These are phyloP conservation scores for Xanthorhoe designata DNA, from an alignment of 2,888 invertebrate genomes.

Conservation along the genomic window DNA sequence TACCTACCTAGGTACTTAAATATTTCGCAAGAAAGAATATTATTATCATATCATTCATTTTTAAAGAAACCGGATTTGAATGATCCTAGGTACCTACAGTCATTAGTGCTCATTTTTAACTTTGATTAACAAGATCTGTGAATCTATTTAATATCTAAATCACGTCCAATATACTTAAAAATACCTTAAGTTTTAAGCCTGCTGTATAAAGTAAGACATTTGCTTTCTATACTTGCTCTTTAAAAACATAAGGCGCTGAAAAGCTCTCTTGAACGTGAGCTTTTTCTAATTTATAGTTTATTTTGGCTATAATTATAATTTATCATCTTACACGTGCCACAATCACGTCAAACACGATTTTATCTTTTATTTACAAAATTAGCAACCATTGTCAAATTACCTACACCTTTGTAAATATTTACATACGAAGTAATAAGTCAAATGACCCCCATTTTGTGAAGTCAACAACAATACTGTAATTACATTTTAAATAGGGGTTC, in stretches of 20 bases:
- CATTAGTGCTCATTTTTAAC: too few relatives aligned
- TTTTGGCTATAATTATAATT: not conserved
- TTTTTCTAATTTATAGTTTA: not conserved
- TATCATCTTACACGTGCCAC: slow-evolving; percentile 12
- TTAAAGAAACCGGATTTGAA: too few relatives aligned
- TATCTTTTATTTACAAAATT: slow-evolving; percentile 22
- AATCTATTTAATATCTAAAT: too few relatives aligned
- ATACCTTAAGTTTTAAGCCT: not conserved
- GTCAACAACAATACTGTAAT: slow-evolving; percentile 55
- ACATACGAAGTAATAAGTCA: slow-evolving; percentile 18
- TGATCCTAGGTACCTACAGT: too few relatives aligned
- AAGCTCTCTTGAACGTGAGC: not conserved
- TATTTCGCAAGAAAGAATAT: too few relatives aligned
- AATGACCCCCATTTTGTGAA: slow-evolving; percentile 33
- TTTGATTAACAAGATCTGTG: too few relatives aligned
- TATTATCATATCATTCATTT: too few relatives aligned
- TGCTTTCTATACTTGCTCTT: not conserved
- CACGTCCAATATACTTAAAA: not conserved
- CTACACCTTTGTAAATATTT: slow-evolving; percentile 20
- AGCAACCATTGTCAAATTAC: slow-evolving; percentile 30
- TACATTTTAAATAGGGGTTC: slow-evolving; percentile 52
- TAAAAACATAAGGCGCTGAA: slow-evolving; percentile 2
- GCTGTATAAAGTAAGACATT: not conserved
- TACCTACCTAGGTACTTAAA: too few relatives aligned
- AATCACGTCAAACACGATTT: slow-evolving; percentile 18